A percentile compares a stretch with the other conserved stretches of the same genome.
Evolutionary conservation across 2,888 invertebrate species (phyloP).

Genomic region (Hirtodrosophila histrioides): DNA sequence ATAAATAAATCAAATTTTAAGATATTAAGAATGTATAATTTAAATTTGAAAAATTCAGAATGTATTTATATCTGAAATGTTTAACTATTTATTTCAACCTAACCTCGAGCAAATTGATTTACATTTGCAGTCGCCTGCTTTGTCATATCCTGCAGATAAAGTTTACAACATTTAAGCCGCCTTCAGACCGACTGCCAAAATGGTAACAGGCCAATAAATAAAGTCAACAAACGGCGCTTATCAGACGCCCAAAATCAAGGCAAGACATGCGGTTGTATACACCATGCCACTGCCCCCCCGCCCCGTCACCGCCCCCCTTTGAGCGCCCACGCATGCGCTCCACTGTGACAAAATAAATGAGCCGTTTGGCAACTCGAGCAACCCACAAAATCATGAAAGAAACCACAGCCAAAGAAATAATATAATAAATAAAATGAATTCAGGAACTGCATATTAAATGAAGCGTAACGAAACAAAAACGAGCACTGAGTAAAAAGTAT

Average conservation of each 20-base stretch:
- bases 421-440: slow-evolving; percentile 25
- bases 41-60: too few relatives aligned
- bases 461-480: slow-evolving; percentile 62
- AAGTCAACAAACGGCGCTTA: slow-evolving; percentile 62
- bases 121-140: slow-evolving; percentile 40
- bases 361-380: slow-evolving; percentile 48
- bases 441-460: slow-evolving; percentile 74
- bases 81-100: too few relatives aligned
- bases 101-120: slow-evolving; percentile 39
- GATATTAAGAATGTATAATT: too few relatives aligned
- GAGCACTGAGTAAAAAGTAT: slow-evolving; percentile 7
- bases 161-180: slow-evolving; percentile 50
- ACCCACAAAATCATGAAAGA: slow-evolving; percentile 22
- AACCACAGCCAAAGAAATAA: slow-evolving; percentile 10
- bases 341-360: slow-evolving; percentile 75
- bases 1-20: too few relatives aligned
- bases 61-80: too few relatives aligned
- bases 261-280: slow-evolving; percentile 23
- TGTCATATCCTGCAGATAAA: slow-evolving; percentile 47
- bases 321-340: slow-evolving; percentile 49
- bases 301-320: slow-evolving; percentile 31
- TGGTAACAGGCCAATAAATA: slow-evolving; percentile 68
- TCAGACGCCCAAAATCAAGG: slow-evolving; percentile 59
- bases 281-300: slow-evolving; percentile 9
- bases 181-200: slow-evolving; percentile 55